Evolutionary conservation across 2,888 invertebrate genomes (phyloP), one percentile per base, ranked within the genome.

Genomic region (Chaitophorus viminalis): DNA sequence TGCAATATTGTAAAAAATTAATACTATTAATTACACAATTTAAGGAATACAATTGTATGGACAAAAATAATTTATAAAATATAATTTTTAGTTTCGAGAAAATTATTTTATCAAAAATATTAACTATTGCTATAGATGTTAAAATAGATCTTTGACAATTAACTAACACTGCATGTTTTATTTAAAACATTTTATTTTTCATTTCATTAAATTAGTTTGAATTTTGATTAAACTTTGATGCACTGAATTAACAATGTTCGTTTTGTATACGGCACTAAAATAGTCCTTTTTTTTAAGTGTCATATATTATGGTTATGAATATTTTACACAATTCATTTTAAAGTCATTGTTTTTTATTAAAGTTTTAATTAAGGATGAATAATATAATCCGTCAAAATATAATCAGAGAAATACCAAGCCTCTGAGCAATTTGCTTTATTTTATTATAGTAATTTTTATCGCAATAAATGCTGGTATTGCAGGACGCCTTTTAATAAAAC

Each of bases 301-400:
- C 65, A 6, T 65, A 39, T 77, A 77, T 77, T 52, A 54, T 52
- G 52, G 31, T 68, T 25, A 25, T 36, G 39, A 81, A 39, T 81
- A 39, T 68, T 68, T 68, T 29, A 39, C 39, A 39, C 68, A 39
- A 81, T 81, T 68, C 17, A 65, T 81, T 68, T 81, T 68, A 39
- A 39, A 81, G 81, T 68, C 68, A 9, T 81, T 36, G 29, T 81
- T 39, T 81, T 81, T 65, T 46, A 81, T 68, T 29, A 39, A 65
- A 81, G 65, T 81, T 81, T 81, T 81, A 81, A 81, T 81, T 81
- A 81, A 81, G 21, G 65, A 17, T 65, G 81, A 68, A 81, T 81
- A 81, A 68, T 81, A 65, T 68, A 68, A 68, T 81, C 81, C 39
- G 81, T 81, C 81, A 68, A 68, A 79, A 68, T 52, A 72, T 25